Evolutionary conservation across 1,140 invertebrate species (phyloP), one percentile per base, ranked within the genome.

Genomic region (Drosophila rufa): DNA sequence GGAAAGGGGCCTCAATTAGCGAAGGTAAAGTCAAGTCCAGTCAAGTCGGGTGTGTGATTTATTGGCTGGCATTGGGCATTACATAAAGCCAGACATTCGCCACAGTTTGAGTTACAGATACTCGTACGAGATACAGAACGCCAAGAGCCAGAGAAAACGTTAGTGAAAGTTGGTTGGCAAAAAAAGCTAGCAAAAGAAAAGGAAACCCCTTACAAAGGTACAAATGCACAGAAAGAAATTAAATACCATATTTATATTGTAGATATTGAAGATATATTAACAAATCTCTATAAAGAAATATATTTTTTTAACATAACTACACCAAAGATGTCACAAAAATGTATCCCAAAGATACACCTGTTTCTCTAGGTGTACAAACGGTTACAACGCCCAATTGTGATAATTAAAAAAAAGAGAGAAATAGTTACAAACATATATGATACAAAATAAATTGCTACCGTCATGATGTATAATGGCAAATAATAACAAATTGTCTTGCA

Each of bases 391-490:
- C 65, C 59, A 70, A 57, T 83, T 82, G 80, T 59, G 68, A 84
- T 90, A 89, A 89, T 89, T 87, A 90, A 90, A 81, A 89, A 87
- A 78, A 40, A 55, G 14, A 57, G 4, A 51, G 55, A 53, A 9
- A 55, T 59, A 55, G 36, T 55, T 68, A 70, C 65, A 12, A 56
- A 14, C 48, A 56, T 47, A 40, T 70, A 45, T 25, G 67, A 69
- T 68, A 48, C 36, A 66, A 69, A 59, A 73, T 62, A 70, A 70
- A 56, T 87, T 84, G 85, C 84, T 55, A 75, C 66, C 80, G 80
- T 89, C 84, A 89, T 87, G 84, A 75, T 75, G 80, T 89, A 84
- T 89, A 89, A 89, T 89, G 69, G 80, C 84, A 80, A 89, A 89
- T 89, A 87, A 89, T 89, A 87, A 87, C 84, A 87, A 87, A 90